Evolutionary conservation across 2,888 invertebrate genomes (phyloP), one percentile per base, ranked within the genome.

Genomic region (Glaucopsyche alexis): DNA sequence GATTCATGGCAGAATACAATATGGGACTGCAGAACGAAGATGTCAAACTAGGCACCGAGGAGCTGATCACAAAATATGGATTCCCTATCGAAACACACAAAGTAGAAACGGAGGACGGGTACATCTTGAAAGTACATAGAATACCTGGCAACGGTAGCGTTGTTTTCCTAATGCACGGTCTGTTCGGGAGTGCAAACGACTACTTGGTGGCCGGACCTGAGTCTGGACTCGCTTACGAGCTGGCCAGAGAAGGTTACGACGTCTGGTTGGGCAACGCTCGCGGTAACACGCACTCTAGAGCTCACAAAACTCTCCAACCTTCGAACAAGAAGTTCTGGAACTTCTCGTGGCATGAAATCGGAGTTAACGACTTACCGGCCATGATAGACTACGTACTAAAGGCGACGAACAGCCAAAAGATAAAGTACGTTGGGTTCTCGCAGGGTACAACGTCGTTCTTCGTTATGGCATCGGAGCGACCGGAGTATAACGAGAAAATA

Each of bases 291-390:
- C 95, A 95, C 82, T 94, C 94, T 0, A 87, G 93, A 13, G 86
- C 83, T 8, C 96, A 96, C 81, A 78, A 81, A 1, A 80, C 83
- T 0, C 76, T 89, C 81, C 77, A 85, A 1, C 84, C 93, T 0
- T 80, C 80, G 0, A 86, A 94, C 8, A 78, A 84, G 0, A 80
- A 84, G n/a, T 96, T 94, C 80, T 96, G 96, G 96, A 87, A 94
- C 72, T 96, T 95, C 79, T 96, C 96, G 72, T 98, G 95, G 95
- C 96, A 98, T 83, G 95, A 97, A 82, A 96, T 98, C 81, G 97
- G 96, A 0, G 83, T 88, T 45, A 94, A 93, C 80, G 98, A 98
- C 84, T 81, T 98, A 4, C 97, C 98, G 2, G 95, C 96, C 0
- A 96, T 95, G 90, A 95, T 98, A 42, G 96, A 98, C 81, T 94